phyloP scores from a whole-genome alignment of 1,140 invertebrate species.

The Zaprionus vittiger region DNA sequence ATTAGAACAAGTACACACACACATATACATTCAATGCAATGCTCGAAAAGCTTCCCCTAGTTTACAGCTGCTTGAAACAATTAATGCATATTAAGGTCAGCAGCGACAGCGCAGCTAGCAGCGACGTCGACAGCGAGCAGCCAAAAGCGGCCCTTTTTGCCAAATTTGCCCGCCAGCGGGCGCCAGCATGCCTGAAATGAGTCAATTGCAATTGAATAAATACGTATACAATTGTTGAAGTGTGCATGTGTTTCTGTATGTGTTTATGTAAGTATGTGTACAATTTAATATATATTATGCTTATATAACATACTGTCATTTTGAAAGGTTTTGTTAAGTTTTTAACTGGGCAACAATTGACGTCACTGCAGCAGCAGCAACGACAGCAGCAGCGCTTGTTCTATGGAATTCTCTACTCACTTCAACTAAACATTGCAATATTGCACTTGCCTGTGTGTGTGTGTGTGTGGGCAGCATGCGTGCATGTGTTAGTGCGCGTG shows the following conservation, averaged over 20 bases:
- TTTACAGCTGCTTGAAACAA: slow-evolving; percentile 61
- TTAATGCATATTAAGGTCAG: slow-evolving; percentile 77
- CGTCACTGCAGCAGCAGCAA: slow-evolving; percentile 44
- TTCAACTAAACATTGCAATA: slow-evolving; percentile 34
- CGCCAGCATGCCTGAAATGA: slow-evolving; percentile 42
- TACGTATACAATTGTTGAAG: neutral
- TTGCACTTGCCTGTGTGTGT: slow-evolving; percentile 49
- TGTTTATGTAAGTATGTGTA: neutral
- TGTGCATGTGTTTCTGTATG: neutral
- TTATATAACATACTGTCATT: neutral
- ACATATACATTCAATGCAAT: neutral
- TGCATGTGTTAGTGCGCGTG: slow-evolving; percentile 70
- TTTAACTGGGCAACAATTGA: slow-evolving; percentile 61
- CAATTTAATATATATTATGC: neutral
- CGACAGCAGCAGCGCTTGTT: slow-evolving; percentile 52
- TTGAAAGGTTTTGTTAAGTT: slow-evolving; percentile 33
- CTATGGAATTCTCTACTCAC: slow-evolving; percentile 51
- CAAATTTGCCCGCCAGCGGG: slow-evolving; percentile 20
- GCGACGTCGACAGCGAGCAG: slow-evolving; percentile 5
- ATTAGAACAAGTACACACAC: slow-evolving; percentile 51
- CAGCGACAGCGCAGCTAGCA: slow-evolving; percentile 18
- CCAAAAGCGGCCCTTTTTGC: slow-evolving; percentile 4
- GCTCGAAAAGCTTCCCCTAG: slow-evolving; percentile 45
- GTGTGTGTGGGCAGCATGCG: slow-evolving; percentile 54
- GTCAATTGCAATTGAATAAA: neutral